Base-by-base conservation (phyloP, 1,140 invertebrate species). In the Formica exsecta region DNA sequence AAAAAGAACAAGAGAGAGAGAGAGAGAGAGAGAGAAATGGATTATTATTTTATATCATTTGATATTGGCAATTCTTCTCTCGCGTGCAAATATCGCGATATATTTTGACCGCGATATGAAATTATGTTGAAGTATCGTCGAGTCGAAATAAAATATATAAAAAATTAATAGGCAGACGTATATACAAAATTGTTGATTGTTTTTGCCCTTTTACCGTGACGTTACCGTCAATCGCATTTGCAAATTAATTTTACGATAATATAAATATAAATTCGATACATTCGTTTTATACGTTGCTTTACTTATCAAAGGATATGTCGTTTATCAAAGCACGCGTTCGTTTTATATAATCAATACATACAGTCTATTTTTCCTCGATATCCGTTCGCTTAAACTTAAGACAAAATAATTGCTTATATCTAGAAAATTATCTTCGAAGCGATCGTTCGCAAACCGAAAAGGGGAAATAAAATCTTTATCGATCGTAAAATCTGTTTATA, bases 11-110 rank as follows among this genome's bases (percentile, higher is more conserved):
- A 41, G 11, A 48, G 44, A 48, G 48, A 51, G 0, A 7, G 13
- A 51, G 0, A 7, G 13, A 48, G 13, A 19, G 4, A 51, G 48
- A 51, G 16, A 51, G 62, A 79, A 29, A 68, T 59, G 62, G 44
- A 68, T 79, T 64, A 59, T 79, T 79, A 61, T 59, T 81, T 80
- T 70, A 71, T 44, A 71, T 57, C 66, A 59, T 71, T 81, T 57
- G 32, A 71, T 71, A 71, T 38, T 19, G 8, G 36, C 32, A 38
- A 38, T 13, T 51, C 16, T 13, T 51, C 48, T 51, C 4, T 51
- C 48, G 48, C 65, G 32, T 6, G 44, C 32, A 41, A 81, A 71
- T 81, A 64, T 70, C 48, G 44, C n/a, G 61, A 44, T 29, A 54
- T 6, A 29, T 57, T 44, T 38, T 57, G 16, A 36, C 25, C 77